These are phyloP conservation scores for Falco naumanni DNA, from an alignment of 2,797 vertebrate genomes.

Conservation along the genomic window DNA sequence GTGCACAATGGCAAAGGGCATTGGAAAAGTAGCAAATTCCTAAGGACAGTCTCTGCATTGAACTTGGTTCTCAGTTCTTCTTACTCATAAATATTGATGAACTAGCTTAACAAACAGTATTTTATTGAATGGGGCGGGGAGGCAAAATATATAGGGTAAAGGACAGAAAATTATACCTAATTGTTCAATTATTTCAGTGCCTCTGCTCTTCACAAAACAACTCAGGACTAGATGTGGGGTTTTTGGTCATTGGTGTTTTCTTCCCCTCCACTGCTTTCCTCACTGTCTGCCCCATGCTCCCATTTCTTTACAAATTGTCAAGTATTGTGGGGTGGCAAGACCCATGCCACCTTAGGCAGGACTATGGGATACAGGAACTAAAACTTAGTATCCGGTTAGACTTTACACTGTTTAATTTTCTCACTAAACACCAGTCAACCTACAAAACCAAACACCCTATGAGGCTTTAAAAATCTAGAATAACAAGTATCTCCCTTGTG, in stretches of 20 bases:
- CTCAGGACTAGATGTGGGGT: background rate
- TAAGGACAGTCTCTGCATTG: background rate
- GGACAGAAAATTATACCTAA: background rate
- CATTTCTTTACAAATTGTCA: background rate
- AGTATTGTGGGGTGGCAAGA: background rate
- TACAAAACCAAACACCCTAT: background rate
- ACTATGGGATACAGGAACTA: background rate
- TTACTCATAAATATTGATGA: background rate
- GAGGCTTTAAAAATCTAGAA: background rate
- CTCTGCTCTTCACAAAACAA: background rate
- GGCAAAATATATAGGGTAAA: background rate
- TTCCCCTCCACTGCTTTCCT: background rate
- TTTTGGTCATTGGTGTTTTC: background rate
- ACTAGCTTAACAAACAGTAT: background rate
- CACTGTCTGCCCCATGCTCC: background rate
- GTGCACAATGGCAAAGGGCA: background rate
- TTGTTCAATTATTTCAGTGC: background rate
- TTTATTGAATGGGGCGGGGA: background rate
- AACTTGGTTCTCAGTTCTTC: background rate
- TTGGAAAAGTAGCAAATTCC: background rate
- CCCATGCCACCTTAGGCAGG: background rate
- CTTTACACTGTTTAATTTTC: background rate
- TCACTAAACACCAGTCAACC: background rate
- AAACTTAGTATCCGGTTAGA: background rate
- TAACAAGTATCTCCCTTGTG: background rate